Conservation (phyloP, 1,140 invertebrate genomes). For the Ganaspis sp. region DNA sequence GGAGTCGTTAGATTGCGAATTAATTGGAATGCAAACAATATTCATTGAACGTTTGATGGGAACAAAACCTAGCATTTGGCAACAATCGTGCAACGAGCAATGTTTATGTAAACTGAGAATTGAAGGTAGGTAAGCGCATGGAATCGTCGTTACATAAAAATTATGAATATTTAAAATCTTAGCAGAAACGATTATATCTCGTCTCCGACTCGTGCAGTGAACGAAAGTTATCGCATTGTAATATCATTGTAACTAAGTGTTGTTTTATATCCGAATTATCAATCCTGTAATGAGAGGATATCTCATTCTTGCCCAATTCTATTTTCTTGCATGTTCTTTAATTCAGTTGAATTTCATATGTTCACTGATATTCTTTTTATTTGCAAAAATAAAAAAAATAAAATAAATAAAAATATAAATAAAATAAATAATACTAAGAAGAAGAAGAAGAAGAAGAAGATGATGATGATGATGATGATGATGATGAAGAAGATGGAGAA, state of each 20-base stretch:
- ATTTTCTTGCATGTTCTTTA: no score
- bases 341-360: no score
- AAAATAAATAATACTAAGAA: no score
- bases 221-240: not conserved
- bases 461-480: no score
- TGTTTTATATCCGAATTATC: not conserved
- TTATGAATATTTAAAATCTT: conserved; percentile 39
- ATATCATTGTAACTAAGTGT: not conserved
- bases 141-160: conserved; percentile 44
- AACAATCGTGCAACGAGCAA: not conserved
- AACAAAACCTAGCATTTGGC: conserved; percentile 25
- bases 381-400: no score
- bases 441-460: no score
- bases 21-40: not conserved
- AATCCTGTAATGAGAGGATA: not conserved
- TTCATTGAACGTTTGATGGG: not conserved
- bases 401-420: no score
- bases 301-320: not conserved
- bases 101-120: conserved; percentile 34
- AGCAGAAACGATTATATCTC: conserved; percentile 7
- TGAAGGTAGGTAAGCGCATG: conserved; percentile 5
- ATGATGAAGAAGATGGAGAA: no score
- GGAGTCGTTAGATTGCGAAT: not conserved
- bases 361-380: no score
- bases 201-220: not conserved